phyloP scores from a whole-genome alignment of 1,140 invertebrate species.

The Ooceraea biroi region DNA sequence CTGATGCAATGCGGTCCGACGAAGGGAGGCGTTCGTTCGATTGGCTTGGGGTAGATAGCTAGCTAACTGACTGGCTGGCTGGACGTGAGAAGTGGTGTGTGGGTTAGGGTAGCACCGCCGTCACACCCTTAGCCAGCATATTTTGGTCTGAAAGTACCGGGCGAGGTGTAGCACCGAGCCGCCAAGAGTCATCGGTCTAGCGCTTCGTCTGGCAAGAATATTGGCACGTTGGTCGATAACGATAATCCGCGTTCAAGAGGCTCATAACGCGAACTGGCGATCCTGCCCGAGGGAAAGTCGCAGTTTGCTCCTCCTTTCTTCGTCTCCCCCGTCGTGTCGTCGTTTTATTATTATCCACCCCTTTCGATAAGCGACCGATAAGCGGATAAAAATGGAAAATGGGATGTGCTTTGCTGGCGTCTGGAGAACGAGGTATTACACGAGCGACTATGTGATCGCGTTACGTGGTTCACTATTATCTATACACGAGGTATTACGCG shows the following conservation, averaged over 20 bases:
- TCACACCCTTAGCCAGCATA: constrained; percentile 74
- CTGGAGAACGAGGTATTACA: not conserved
- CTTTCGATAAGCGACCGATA: constrained; percentile 25
- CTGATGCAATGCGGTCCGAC: constrained; percentile 79
- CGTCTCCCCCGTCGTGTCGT: not conserved
- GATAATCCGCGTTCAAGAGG: constrained; percentile 48
- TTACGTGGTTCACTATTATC: not conserved
- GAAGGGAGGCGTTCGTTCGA: constrained; percentile 77
- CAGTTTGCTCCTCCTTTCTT: constrained; percentile 20
- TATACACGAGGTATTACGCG: no score
- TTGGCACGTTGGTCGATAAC: constrained; percentile 18
- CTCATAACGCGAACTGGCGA: constrained; percentile 70
- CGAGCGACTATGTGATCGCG: not conserved
- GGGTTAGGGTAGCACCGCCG: constrained; percentile 71
- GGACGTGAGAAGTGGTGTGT: constrained; percentile 33
- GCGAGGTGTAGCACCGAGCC: constrained; percentile 54
- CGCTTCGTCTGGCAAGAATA: constrained; percentile 42
- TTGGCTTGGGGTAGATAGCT: constrained; percentile 67
- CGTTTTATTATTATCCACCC: constrained; percentile 59
- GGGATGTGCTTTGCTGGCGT: constrained; percentile 11
- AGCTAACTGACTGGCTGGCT: constrained; percentile 23
- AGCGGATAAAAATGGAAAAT: constrained; percentile 49
- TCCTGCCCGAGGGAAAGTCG: constrained; percentile 30
- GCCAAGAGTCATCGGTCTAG: constrained; percentile 68
- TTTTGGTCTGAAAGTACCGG: constrained; percentile 61